These are phyloP conservation scores for Melanerpes formicivorus DNA, from an alignment of 2,113 vertebrate species.

Conservation along the genomic window DNA sequence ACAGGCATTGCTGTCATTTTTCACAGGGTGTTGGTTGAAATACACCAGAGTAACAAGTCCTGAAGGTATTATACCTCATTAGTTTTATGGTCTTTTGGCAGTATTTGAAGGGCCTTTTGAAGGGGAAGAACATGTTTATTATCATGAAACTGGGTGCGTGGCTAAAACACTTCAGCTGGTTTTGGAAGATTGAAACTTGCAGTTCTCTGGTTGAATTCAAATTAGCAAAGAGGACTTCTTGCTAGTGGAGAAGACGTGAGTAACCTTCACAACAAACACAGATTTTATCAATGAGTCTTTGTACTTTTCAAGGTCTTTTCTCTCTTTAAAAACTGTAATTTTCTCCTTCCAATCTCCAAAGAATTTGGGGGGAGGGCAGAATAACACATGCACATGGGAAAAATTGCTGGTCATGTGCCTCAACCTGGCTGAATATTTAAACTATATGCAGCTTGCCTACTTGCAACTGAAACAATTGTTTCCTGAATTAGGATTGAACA, in stretches of 20 bases:
- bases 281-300: background rate
- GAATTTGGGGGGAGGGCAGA: background rate
- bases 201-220: background rate
- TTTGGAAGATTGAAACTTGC: background rate
- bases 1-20: background rate
- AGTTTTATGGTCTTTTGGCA: background rate
- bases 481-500: background rate
- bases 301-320: background rate
- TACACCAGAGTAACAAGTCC: background rate
- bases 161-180: background rate
- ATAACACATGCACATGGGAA: background rate
- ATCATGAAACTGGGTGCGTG: background rate
- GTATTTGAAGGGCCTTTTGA: background rate
- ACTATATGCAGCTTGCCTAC: background rate
- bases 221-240: background rate
- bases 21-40: background rate
- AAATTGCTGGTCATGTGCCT: background rate
- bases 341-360: background rate
- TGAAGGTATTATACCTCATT: background rate
- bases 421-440: slow-evolving; percentile 4
- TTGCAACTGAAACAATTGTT: background rate
- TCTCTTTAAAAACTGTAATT: background rate
- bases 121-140: background rate
- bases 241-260: background rate
- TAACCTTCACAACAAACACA: background rate